Conservation (phyloP, 2,797 vertebrate genomes). For the Gastrophryne carolinensis region DNA sequence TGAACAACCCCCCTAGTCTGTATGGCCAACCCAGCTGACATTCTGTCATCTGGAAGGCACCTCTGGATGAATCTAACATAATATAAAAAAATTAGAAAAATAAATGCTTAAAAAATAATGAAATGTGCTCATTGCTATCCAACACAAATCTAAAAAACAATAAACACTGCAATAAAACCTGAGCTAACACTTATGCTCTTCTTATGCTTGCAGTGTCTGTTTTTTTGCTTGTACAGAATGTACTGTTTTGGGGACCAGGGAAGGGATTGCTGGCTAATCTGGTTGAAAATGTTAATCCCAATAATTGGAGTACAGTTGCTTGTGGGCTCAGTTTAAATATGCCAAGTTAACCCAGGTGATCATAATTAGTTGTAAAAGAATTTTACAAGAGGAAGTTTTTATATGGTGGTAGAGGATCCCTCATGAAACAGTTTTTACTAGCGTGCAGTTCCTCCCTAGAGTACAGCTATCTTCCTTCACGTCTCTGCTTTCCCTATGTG, state of each 20-base stretch:
- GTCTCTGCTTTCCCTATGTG: slow-evolving; percentile 20
- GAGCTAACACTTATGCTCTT: background rate
- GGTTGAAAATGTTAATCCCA: background rate
- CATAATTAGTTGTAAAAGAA: background rate
- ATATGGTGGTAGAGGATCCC: background rate
- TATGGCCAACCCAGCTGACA: too few relatives aligned
- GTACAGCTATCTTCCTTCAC: slow-evolving; percentile 27
- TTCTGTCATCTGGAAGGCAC: too few relatives aligned
- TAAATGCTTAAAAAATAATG: too few relatives aligned
- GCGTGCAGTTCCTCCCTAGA: slow-evolving; percentile 7
- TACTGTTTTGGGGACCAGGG: background rate
- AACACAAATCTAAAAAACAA: too few relatives aligned
- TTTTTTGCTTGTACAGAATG: background rate
- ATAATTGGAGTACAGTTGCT: background rate
- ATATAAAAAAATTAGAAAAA: background rate
- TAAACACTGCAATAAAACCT: background rate
- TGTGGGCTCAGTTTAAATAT: background rate
- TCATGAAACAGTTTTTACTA: background rate
- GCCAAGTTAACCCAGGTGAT: background rate
- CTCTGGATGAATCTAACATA: too few relatives aligned
- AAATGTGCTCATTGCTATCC: too few relatives aligned
- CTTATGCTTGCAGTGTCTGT: background rate
- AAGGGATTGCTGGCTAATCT: background rate
- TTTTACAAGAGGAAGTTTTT: background rate
- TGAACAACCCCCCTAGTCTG: too few relatives aligned